Base-by-base conservation (phyloP, 2,113 vertebrate genomes). In the Pomatostomus ruficeps region DNA sequence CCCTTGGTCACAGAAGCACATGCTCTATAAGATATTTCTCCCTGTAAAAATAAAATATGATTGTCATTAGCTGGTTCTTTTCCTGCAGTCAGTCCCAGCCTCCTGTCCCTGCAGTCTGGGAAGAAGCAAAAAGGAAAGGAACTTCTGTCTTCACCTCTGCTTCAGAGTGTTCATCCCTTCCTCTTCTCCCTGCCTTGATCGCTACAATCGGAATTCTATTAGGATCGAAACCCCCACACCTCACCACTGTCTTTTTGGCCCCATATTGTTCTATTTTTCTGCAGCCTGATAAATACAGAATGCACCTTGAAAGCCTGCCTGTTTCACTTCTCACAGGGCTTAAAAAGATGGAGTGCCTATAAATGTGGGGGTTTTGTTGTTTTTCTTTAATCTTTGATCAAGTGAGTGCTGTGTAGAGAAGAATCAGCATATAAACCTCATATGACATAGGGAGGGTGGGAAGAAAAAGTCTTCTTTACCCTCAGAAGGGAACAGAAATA, bases 361-460 rank as follows among this genome's bases (percentile, higher is more conserved):
- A 75, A 85, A 74, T 72, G 45, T 38, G 48, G 38, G 26, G 11
- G 73, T 29, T 48, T 45, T 23, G 9, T 66, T 88, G 54, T 58
- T 80, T 68, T 59, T 78, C 85, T 90, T 82, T 79, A 57, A 72
- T 88, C 77, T 85, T 91, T 77, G 79, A 85, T 93, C 85, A 92
- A 88, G 59, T 65, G 26, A 43, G 14, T 63, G 33, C 49, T 77
- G 7, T 31, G 35, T 29, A 58, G 82, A 80, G 55, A 85, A 88
- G 66, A 91, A 95, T 61, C 58, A 73, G 65, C 54, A 31, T 10
- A 87, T 31, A 88, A 91, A 85, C 78, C 58, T 71, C 74, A 76
- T 11, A 79, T 25, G 82, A 68, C 40, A 61, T 2, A 5, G 35
- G 45, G 17, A 75, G 48, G 21, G 35, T 29, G 28, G 6, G 33